Conservation (phyloP, 1,140 invertebrate species). For the Drosophila takahashii region DNA sequence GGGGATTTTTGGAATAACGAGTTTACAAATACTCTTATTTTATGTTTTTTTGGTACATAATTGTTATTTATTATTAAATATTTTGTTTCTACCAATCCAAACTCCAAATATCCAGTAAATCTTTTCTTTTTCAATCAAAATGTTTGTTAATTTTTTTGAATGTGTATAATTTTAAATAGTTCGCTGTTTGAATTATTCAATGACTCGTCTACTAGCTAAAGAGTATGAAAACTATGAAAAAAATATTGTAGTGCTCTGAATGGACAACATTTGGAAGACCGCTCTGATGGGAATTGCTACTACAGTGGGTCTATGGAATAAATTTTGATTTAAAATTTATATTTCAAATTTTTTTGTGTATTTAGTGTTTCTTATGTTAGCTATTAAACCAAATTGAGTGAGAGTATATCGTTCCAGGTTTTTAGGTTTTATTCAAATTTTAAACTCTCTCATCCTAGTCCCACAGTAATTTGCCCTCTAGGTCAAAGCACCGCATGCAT, state of each 20-base stretch:
- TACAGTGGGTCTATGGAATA: conserved; percentile 17
- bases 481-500: conserved; percentile 55
- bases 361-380: no score
- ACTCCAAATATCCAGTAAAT: no score
- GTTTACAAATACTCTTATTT: conserved; percentile 1
- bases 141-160: no score
- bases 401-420: not conserved
- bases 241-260: conserved; percentile 44
- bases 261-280: conserved; percentile 21
- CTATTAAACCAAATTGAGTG: not conserved
- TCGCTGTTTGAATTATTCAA: no score
- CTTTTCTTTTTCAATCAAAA: no score
- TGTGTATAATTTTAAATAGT: not conserved
- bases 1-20: conserved; percentile 8
- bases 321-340: not conserved
- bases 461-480: conserved; percentile 44
- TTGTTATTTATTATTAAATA: no score
- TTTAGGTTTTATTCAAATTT: not conserved
- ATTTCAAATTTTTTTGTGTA: not conserved
- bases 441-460: not conserved
- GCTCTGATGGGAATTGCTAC: not conserved
- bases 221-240: conserved; percentile 28
- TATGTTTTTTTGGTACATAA: not conserved
- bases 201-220: not conserved
- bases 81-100: no score